Conservation (phyloP, 2,113 vertebrate species). For the Pithys albifrons region DNA sequence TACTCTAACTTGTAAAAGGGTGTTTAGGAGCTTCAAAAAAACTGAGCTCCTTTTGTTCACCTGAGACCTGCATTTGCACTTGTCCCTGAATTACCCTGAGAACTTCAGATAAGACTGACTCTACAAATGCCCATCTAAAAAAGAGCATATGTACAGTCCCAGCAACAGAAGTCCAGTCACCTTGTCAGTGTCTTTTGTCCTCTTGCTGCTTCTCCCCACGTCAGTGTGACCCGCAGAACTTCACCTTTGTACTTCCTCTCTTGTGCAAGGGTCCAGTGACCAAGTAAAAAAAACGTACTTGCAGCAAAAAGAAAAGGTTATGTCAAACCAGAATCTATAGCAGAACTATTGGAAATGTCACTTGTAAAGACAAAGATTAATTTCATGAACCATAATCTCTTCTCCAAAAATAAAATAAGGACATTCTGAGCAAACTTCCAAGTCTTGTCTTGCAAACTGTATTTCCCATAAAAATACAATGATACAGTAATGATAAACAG, state of each 20-base stretch:
- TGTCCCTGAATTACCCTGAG: not conserved
- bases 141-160: not conserved
- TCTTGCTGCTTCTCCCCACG: not conserved
- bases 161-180: not conserved
- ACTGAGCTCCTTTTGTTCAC: not conserved
- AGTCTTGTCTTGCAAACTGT: not conserved
- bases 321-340: constrained; percentile 21
- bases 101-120: not conserved
- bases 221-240: not conserved
- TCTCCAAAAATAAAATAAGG: not conserved
- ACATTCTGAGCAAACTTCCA: not conserved
- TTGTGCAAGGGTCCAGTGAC: not conserved
- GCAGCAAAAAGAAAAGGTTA: constrained; percentile 15
- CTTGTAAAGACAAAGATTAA: constrained; percentile 21
- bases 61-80: not conserved
- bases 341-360: constrained; percentile 25
- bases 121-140: not conserved
- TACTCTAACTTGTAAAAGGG: not conserved
- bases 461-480: not conserved
- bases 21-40: not conserved
- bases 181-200: not conserved
- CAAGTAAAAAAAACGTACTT: not conserved
- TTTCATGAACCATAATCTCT: constrained; percentile 1
- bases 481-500: not conserved
- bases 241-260: not conserved